Percentiles rank a stretch among this genome's conserved stretches.
Conservation (phyloP, 2,888 invertebrate genomes). For the Latheticus oryzae region DNA sequence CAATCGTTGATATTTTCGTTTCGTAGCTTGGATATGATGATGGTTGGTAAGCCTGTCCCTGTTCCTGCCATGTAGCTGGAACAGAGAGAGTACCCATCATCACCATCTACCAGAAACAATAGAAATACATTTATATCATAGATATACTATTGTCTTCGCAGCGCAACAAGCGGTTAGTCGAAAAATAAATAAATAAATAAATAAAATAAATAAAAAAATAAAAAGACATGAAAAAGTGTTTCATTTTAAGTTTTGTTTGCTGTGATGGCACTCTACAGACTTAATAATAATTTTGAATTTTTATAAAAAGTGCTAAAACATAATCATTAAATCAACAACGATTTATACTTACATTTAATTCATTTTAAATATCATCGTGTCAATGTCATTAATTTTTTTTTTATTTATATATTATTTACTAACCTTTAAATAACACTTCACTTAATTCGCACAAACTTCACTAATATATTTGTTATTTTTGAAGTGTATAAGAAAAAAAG, state of each 20-base stretch:
- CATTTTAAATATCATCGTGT: conserved; percentile 3
- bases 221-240: no score
- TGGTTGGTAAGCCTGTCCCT: conserved; percentile 50
- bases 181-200: no score
- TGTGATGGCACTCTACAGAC: conserved; percentile 23
- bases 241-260: conserved; percentile 1
- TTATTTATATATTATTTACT: conserved; percentile 2
- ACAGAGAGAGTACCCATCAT: conserved; percentile 59
- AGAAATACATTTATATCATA: conserved; percentile 16
- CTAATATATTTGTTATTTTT: conserved; percentile 11
- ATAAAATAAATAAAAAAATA: no score
- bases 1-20: conserved; percentile 24
- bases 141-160: conserved; percentile 11
- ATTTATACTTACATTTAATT: conserved; percentile 26
- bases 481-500: conserved; percentile 24
- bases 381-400: conserved; percentile 2
- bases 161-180: conserved; percentile 11
- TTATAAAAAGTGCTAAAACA: conserved; percentile 4
- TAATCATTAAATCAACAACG: conserved; percentile 11
- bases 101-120: conserved; percentile 50
- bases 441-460: conserved; percentile 17
- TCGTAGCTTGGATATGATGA: conserved; percentile 41
- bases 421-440: conserved; percentile 27
- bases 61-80: conserved; percentile 60
- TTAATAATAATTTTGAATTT: not conserved